Conservation (phyloP, 2,888 invertebrate genomes). For the Dusona sp. region DNA sequence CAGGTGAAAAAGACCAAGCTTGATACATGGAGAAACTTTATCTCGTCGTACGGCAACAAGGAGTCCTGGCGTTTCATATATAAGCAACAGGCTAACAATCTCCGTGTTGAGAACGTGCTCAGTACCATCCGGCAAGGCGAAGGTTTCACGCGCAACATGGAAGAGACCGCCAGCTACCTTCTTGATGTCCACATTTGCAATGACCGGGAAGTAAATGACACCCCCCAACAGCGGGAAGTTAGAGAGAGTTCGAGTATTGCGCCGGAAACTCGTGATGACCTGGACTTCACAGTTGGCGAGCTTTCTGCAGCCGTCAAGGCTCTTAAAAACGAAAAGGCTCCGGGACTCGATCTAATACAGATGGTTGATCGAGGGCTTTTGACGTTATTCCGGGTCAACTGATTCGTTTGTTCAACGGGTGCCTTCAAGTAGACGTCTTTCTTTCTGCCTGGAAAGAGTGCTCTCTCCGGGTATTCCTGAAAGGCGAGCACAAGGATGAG, state of each 20-base stretch:
- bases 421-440: no score
- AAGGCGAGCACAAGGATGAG: slow-evolving; percentile 51
- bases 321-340: slow-evolving; percentile 60
- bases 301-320: no score
- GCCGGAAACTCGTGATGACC: slow-evolving; percentile 37
- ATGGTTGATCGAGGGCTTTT: slow-evolving; percentile 43
- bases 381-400: slow-evolving; percentile 33
- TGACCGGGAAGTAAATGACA: slow-evolving; percentile 35
- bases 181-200: slow-evolving; percentile 60
- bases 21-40: slow-evolving; percentile 50
- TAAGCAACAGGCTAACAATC: no score
- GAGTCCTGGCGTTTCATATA: slow-evolving; percentile 68
- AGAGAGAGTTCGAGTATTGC: slow-evolving; percentile 29
- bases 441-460: slow-evolving; percentile 41
- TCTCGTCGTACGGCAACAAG: no score
- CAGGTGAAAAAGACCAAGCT: slow-evolving; percentile 36
- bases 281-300: no score
- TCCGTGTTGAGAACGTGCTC: no score
- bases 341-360: slow-evolving; percentile 34
- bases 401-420: no score
- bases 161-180: no score
- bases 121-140: no score
- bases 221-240: no score
- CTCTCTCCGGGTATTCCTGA: slow-evolving; percentile 45
- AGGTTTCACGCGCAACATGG: slow-evolving; percentile 9